Conservation (phyloP, 1,140 invertebrate species). For the Drosophila setifemur region DNA sequence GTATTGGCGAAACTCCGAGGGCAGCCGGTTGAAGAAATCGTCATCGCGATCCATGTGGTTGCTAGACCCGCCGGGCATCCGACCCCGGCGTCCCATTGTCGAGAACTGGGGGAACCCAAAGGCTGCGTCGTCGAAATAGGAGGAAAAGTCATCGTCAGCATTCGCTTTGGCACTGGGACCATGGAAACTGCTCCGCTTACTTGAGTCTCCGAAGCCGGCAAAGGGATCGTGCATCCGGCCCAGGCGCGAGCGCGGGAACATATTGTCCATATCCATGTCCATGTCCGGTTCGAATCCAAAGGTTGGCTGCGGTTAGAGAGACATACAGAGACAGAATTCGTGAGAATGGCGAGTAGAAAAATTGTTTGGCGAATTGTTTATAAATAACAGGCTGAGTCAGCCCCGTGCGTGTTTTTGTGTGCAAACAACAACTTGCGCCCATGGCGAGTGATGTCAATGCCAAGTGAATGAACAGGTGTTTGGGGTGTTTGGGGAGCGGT, state of each 20-base stretch:
- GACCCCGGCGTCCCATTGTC: constrained; percentile 64
- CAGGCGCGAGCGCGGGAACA: constrained; percentile 73
- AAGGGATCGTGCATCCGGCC: constrained; percentile 83
- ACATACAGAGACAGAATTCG: neutral
- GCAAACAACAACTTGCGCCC: constrained; percentile 41
- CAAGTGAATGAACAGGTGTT: constrained; percentile 49
- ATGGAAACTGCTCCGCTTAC: constrained; percentile 84
- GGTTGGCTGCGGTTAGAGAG: constrained; percentile 41
- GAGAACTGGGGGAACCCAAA: constrained; percentile 79
- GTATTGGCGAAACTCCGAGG: constrained; percentile 85
- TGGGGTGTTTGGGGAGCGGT: constrained; percentile 2
- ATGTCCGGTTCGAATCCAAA: constrained; percentile 82
- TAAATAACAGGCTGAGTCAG: constrained; percentile 71
- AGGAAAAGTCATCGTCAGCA: constrained; percentile 67
- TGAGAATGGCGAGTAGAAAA: constrained; percentile 15
- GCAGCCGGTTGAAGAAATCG: constrained; percentile 85
- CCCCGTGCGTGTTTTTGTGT: constrained; percentile 10
- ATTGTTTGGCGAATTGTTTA: constrained; percentile 62
- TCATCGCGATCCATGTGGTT: constrained; percentile 65
- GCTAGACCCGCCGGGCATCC: constrained; percentile 62
- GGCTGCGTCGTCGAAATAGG: constrained; percentile 82
- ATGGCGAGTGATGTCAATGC: constrained; percentile 64
- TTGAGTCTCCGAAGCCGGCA: constrained; percentile 83
- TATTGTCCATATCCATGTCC: constrained; percentile 79
- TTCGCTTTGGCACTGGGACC: constrained; percentile 49